Evolutionary conservation across 2,888 invertebrate genomes (phyloP), one percentile per base, ranked within the genome.

Genomic region (Drosophila prolongata): DNA sequence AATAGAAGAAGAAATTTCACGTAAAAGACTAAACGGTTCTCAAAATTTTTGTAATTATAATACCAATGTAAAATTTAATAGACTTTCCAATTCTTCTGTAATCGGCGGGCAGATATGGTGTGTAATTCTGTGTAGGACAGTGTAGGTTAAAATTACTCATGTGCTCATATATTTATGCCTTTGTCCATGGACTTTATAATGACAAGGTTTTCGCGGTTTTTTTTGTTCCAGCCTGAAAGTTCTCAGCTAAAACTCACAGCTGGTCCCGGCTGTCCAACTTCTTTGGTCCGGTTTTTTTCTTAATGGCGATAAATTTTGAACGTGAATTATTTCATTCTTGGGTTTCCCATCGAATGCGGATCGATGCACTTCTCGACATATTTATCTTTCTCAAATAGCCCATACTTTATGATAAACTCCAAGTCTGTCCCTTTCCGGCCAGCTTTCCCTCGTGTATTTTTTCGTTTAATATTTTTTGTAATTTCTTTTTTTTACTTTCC

Each of bases 331-430:
- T 67, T 69, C 44, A 38, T 54, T 72, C 53, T 44, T 50, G 10
- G 14, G 49, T 19, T 50, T 49, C 59, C 34, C 62, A 73, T 73
- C 87, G 89, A 83, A 76, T 60, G 55, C 76, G 70, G 84, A 86
- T 87, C 90, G 86, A 76, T 86, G 90, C 76, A 89, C 84, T 85
- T 72, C 53, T 57, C 24, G 55, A 58, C 16, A 34, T 60, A 55
- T 65, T 69, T 64, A 60, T 70, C 49, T 78, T 77, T 57, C 59
- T 69, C 59, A 24, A 19, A 27, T 57, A 44, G 38, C 64, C 53
- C 42, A 62, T 70, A 71, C 83, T 60, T 77, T 62, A 64, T 83
- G 70, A 64, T 47, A 54, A 43, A 50, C 52, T 56, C 35, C 49
- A 38, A 70, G 35, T 38, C 38, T 34, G 16, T 37, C 27, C 16